These are phyloP conservation scores for Cataglyphis cursor DNA, from an alignment of 2,888 invertebrate genomes.

Conservation along the genomic window DNA sequence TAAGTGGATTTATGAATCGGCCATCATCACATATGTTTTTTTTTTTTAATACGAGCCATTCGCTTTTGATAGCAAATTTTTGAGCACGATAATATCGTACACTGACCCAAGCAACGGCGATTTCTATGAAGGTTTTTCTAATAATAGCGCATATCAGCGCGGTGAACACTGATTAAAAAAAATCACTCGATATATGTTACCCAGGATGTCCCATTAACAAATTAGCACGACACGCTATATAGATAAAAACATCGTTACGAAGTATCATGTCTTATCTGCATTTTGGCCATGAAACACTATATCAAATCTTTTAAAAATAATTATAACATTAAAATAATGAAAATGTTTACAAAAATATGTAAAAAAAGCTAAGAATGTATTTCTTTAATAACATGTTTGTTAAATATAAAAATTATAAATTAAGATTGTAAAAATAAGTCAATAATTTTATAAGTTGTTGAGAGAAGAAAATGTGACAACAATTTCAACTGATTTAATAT, in stretches of 20 bases:
- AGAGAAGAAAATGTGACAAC: not conserved
- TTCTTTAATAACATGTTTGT: not conserved
- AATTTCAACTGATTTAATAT: not conserved
- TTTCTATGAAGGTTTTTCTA: constrained; percentile 70
- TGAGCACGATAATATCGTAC: constrained; percentile 51
- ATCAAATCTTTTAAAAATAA: constrained; percentile 19
- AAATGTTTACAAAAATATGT: not conserved
- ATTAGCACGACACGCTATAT: constrained; percentile 72
- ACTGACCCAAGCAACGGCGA: constrained; percentile 50
- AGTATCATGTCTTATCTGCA: constrained; percentile 59
- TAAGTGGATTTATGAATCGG: constrained; percentile 37
- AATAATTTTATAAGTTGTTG: not conserved
- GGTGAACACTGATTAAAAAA: constrained; percentile 74
- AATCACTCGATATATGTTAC: constrained; percentile 67
- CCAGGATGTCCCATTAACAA: constrained; percentile 79
- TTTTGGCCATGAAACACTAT: constrained; percentile 41
- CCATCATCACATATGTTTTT: not conserved
- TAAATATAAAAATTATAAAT: not conserved
- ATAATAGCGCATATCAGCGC: constrained; percentile 71
- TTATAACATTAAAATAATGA: not conserved
- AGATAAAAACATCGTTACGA: constrained; percentile 65
- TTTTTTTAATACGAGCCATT: constrained; percentile 1
- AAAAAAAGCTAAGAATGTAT: not conserved
- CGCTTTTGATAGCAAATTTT: constrained; percentile 2
- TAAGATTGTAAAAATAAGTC: constrained; percentile 2